Percentiles rank a stretch among this genome's conserved stretches.
Evolutionary conservation across 2,888 invertebrate genomes (phyloP).

Genomic region (Gastracanthus pulcherrimus): DNA sequence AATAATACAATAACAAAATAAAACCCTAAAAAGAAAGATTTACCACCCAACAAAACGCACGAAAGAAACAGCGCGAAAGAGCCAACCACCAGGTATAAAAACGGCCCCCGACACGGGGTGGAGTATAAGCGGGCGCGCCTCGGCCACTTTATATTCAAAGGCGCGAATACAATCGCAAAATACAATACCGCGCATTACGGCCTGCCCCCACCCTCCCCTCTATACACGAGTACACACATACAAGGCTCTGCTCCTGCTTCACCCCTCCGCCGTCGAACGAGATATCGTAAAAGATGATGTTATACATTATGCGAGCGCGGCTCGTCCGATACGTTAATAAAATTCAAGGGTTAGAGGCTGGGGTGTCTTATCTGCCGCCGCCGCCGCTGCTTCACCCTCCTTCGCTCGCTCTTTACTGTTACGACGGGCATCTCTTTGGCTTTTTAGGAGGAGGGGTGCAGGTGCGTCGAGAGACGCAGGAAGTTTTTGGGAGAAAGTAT

Average conservation of each 20-base stretch:
- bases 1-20: too few relatives aligned
- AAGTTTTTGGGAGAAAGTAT: too few relatives aligned
- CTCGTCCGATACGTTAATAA: constrained; percentile 72
- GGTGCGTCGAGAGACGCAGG: not conserved
- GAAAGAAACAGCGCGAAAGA: not conserved
- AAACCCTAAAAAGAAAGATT: too few relatives aligned
- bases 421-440: not conserved
- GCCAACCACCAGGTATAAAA: constrained; percentile 1
- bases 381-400: not conserved
- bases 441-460: not conserved
- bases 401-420: constrained; percentile 34
- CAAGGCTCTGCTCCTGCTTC: too few relatives aligned
- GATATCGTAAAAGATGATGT: constrained; percentile 75
- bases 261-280: constrained; percentile 59
- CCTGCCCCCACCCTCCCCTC: too few relatives aligned
- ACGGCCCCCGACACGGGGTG: too few relatives aligned
- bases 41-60: too few relatives aligned
- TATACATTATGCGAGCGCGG: constrained; percentile 73
- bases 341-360: constrained; percentile 69
- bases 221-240: too few relatives aligned
- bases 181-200: constrained; percentile 73
- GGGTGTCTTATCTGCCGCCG: constrained; percentile 10
- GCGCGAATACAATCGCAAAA: constrained; percentile 76
- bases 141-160: constrained; percentile 75
- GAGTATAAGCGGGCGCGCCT: constrained; percentile 40